A percentile compares a stretch with the other conserved stretches of the same genome.
phyloP scores from a whole-genome alignment of 2,113 vertebrate species.

The Glareola pratincola region DNA sequence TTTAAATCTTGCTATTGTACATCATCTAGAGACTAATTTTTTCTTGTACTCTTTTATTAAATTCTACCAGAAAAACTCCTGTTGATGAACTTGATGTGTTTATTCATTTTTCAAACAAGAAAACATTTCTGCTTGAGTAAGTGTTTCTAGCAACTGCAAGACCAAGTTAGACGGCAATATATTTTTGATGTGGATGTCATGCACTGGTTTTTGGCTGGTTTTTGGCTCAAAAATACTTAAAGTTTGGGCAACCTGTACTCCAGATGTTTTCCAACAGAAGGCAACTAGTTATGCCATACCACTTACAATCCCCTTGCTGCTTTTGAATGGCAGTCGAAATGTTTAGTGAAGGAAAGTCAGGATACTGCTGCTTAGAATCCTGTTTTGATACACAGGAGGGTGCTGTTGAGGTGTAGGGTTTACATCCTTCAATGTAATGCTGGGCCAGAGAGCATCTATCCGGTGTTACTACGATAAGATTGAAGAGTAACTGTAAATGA shows the following conservation, averaged over 20 bases:
- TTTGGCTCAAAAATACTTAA: neutral
- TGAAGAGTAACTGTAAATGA: neutral
- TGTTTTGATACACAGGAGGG: neutral
- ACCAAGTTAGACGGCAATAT: neutral
- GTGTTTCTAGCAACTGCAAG: neutral
- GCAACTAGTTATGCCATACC: neutral
- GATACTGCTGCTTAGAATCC: neutral
- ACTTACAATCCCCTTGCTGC: neutral
- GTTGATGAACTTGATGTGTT: neutral
- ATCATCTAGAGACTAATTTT: neutral
- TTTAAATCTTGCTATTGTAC: neutral
- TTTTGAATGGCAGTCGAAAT: neutral
- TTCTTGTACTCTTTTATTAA: conserved; percentile 8
- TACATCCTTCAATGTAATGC: neutral
- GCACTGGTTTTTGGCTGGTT: too few species aligned
- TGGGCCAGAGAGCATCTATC: neutral
- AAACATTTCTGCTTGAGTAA: neutral
- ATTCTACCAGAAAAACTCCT: neutral
- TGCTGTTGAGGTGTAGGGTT: neutral
- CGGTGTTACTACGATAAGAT: neutral
- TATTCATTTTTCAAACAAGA: neutral
- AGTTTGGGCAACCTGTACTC: neutral
- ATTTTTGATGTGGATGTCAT: neutral
- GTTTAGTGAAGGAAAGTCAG: neutral
- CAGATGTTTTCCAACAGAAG: neutral